Evolutionary conservation across 2,888 invertebrate genomes (phyloP), one percentile per base, ranked within the genome.

Genomic region (Callosobruchus maculatus): DNA sequence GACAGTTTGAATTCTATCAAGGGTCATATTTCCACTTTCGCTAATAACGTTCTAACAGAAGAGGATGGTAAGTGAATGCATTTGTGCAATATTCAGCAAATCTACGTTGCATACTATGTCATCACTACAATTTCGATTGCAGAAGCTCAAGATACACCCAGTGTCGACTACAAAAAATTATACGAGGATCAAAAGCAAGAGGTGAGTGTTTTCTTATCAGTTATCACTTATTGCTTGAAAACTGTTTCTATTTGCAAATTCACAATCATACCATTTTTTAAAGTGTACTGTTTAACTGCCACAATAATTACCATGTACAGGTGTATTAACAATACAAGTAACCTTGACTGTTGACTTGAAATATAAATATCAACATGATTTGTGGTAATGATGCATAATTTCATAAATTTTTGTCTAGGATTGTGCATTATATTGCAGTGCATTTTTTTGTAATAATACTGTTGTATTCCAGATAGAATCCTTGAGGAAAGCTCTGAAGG

Each of bases 1-100:
- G 89, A 91, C 82, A 91, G 91, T 88, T 88, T 91, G 80, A 91
- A 87, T 84, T 92, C 90, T 87, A 88, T 97, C 79, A 96, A 95
- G 87, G 97, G 96, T 80, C 97, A 97, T 89, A 91, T 97, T 83
- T 92, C 93, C 66, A 96, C 91, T 88, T 93, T 97, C 83, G 96
- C 97, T 75, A 94, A 94, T 86, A 96, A 96, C 88, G 96, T 97
- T 81, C 90, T 97, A 84, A 92, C 94, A 78, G 96, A 96, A 82
- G 92, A 92, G 82, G 89, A 88, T 84, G 91, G 91, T 90, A 85
- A 72, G 74, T 71, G 49, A 18, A 49, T 49, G 49, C 49, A 49
- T 49, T 49, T 49, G 49, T 49, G 49, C 7, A 49, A 49, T 49
- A 49, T 13, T 13, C 13, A 18, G 49, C 13, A 13, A 49, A 49